Evolutionary conservation across 2,888 invertebrate genomes (phyloP), one percentile per base, ranked within the genome.

Genomic region (Rhaphigaster nebulosa): DNA sequence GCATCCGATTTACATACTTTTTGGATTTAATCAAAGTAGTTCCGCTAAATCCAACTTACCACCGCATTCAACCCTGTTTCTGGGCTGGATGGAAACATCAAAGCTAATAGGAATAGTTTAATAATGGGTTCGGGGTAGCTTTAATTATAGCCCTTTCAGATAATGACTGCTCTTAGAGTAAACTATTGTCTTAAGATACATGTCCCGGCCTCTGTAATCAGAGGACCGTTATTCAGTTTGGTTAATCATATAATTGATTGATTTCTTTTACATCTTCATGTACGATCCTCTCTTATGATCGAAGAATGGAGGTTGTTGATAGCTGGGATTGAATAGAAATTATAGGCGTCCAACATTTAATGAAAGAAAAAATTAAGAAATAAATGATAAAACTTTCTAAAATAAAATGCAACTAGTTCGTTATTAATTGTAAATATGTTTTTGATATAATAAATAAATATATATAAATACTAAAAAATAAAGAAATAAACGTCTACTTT

Each of bases 141-240:
- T 84, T 84, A 84, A 84, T 84, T 84, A 84, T 50, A 84, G 84
- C 45, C 84, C 84, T 84, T n/a, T 84, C n/a, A 50, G 84, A 84
- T 45, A 45, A 84, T 84, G 13, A 84, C n/a, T 84, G 84, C 84
- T n/a, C 45, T 84, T 84, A 38, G 38, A 76, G 70, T 50, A 45
- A n/a, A 84, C 84, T 84, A 84, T 84, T 45, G 84, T 50, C 45
- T 50, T 84, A 84, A 84, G 84, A 50, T 20, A 84, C 45, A 41
- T n/a, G 84, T 45, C n/a, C 29, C n/a, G 84, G 8, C 45, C 45
- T 41, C 84, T 84, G n/a, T 84, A 84, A 84, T 84, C 84, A 84
- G 26, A 1, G 70, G 70, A 84, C 84, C 84, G 84, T 84, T 84
- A 80, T 20, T 80, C 41, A n/a, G 84, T 84, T 84, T 84, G 45